Percentiles rank a stretch among this genome's conserved stretches.
phyloP scores from a whole-genome alignment of 2,113 vertebrate species.

The Leucopsar rothschildi region DNA sequence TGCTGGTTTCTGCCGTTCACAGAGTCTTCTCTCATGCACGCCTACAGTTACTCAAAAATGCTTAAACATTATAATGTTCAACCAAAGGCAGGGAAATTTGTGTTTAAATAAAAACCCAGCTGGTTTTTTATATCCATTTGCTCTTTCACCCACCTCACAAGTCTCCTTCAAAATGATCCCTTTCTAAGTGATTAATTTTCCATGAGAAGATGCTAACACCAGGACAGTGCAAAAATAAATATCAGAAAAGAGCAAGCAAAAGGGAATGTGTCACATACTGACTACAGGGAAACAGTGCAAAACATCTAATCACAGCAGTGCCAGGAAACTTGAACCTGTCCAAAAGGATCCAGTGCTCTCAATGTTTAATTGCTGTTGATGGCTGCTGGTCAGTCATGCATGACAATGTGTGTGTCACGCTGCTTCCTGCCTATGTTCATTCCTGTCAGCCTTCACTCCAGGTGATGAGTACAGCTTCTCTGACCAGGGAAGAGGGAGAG shows the following conservation, averaged over 20 bases:
- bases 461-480: constrained; percentile 72
- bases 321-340: constrained; percentile 86
- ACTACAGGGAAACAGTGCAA: constrained; percentile 77
- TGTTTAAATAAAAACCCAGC: neutral
- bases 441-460: constrained; percentile 85
- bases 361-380: constrained; percentile 84
- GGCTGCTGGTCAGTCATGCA: constrained; percentile 81
- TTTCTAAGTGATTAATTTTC: constrained; percentile 30
- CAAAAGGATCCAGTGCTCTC: constrained; percentile 75
- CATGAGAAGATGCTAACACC: neutral
- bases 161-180: neutral
- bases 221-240: constrained; percentile 51
- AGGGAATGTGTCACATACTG: constrained; percentile 73
- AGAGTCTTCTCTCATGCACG: neutral
- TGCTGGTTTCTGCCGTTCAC: neutral
- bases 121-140: neutral
- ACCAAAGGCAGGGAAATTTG: neutral
- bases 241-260: constrained; percentile 75
- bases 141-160: neutral
- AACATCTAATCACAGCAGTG: constrained; percentile 79
- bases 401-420: constrained; percentile 72
- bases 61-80: neutral
- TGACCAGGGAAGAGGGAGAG: constrained; percentile 14
- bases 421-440: constrained; percentile 77
- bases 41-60: neutral